phyloP scores from a whole-genome alignment of 2,113 vertebrate genomes.

The Hassar affinis region DNA sequence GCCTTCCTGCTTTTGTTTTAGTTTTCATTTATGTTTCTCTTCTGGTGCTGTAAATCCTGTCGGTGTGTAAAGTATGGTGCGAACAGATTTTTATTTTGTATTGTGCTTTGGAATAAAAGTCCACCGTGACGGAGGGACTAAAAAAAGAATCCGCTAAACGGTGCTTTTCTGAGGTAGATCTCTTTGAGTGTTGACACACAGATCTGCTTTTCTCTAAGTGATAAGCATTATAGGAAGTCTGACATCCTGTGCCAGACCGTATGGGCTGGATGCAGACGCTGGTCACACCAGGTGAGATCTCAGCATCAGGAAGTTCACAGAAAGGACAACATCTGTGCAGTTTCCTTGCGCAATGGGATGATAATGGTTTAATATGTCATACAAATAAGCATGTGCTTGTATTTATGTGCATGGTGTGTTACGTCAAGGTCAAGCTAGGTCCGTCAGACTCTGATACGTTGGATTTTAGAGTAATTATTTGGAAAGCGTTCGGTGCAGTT shows the following conservation, averaged over 20 bases:
- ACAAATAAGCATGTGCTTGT: background rate
- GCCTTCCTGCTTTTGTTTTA: conserved; percentile 49
- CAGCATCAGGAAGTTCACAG: background rate
- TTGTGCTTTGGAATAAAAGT: conserved; percentile 35
- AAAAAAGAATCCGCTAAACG: background rate
- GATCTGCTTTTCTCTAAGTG: conserved; percentile 33
- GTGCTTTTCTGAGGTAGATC: conserved; percentile 3
- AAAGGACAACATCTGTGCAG: conserved; percentile 8
- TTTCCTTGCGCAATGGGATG: background rate
- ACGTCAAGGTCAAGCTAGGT: background rate
- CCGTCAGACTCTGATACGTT: background rate
- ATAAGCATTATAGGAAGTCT: conserved; percentile 20
- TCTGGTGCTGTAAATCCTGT: conserved; percentile 16
- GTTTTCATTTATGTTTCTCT: conserved; percentile 9
- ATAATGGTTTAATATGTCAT: background rate
- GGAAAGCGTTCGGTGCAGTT: conserved; percentile 6
- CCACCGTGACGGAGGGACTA: background rate
- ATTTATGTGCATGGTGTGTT: background rate
- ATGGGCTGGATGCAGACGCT: conserved; percentile 6
- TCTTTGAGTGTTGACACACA: conserved; percentile 8
- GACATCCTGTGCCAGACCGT: background rate
- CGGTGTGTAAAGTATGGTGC: background rate
- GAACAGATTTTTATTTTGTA: conserved; percentile 35
- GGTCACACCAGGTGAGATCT: conserved; percentile 12
- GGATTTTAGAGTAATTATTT: background rate